Evolutionary conservation across 2,888 invertebrate genomes (phyloP).

Genomic region (Diabrotica balteata): DNA sequence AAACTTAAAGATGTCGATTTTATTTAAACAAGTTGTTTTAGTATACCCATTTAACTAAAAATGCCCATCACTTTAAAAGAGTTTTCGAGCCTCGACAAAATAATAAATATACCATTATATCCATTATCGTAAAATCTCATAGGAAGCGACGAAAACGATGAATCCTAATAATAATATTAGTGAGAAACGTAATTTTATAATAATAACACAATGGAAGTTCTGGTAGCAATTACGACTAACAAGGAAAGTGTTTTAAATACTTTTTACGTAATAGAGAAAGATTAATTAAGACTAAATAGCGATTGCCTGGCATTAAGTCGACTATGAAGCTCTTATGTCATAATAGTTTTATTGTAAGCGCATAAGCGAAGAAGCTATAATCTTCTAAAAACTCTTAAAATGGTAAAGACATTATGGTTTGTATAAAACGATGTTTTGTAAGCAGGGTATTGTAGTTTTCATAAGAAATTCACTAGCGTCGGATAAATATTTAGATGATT

Average conservation of each 20-base stretch:
- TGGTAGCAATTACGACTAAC: constrained; percentile 33
- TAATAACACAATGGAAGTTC: constrained; percentile 28
- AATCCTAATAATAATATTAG: constrained; percentile 22
- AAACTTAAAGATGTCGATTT: too few relatives aligned
- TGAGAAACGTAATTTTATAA: constrained; percentile 32
- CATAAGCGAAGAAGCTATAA: not conserved
- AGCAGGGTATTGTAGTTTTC: too few relatives aligned
- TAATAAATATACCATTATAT: too few relatives aligned
- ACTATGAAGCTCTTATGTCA: constrained; percentile 32
- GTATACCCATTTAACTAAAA: too few relatives aligned
- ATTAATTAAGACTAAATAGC: constrained; percentile 42
- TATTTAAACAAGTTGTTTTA: too few relatives aligned
- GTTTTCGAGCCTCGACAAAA: too few relatives aligned
- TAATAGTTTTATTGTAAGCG: constrained; percentile 25
- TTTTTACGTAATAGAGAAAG: constrained; percentile 19
- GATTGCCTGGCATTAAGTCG: constrained; percentile 34
- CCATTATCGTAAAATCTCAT: not conserved
- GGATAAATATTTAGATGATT: too few relatives aligned
- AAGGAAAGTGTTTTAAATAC: constrained; percentile 40
- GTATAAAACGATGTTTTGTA: too few relatives aligned
- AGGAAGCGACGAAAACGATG: constrained; percentile 22
- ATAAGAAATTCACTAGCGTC: too few relatives aligned
- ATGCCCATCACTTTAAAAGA: too few relatives aligned
- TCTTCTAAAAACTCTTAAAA: too few relatives aligned
- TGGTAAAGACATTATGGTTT: too few relatives aligned